Conservation (phyloP, 2,113 vertebrate genomes). For the Pachycephala philippinensis region DNA sequence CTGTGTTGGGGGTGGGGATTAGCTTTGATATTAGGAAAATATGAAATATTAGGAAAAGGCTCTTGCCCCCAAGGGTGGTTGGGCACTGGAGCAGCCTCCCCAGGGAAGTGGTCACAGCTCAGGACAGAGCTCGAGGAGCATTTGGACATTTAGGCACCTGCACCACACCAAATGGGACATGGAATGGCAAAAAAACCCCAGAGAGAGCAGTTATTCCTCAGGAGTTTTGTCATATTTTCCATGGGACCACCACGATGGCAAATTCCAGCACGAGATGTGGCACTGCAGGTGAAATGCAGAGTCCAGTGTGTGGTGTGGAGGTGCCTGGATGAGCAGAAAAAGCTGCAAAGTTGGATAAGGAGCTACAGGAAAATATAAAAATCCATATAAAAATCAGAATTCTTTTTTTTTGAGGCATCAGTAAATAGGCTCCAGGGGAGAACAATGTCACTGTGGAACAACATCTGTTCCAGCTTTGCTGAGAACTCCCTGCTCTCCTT, state of each 20-base stretch:
- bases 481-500: not conserved
- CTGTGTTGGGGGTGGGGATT: not conserved
- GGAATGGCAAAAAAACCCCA: not conserved
- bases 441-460: not conserved
- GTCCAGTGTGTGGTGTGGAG: not conserved
- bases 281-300: not conserved
- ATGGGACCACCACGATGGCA: not conserved
- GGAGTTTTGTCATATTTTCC: not conserved
- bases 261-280: not conserved
- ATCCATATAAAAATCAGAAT: not conserved
- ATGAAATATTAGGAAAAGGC: not conserved
- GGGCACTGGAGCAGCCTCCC: not conserved
- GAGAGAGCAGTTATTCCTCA: not conserved
- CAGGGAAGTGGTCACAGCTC: not conserved
- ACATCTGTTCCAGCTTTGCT: not conserved
- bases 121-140: not conserved
- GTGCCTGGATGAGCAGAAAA: not conserved
- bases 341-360: not conserved
- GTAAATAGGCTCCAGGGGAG: not conserved
- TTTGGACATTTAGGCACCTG: not conserved
- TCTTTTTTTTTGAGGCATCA: not conserved
- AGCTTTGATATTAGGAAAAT: not conserved
- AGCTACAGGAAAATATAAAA: not conserved
- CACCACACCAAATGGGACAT: not conserved
- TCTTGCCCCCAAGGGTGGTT: not conserved